Conservation (phyloP, 2,888 invertebrate genomes). For the Stictocephala bisonia region DNA sequence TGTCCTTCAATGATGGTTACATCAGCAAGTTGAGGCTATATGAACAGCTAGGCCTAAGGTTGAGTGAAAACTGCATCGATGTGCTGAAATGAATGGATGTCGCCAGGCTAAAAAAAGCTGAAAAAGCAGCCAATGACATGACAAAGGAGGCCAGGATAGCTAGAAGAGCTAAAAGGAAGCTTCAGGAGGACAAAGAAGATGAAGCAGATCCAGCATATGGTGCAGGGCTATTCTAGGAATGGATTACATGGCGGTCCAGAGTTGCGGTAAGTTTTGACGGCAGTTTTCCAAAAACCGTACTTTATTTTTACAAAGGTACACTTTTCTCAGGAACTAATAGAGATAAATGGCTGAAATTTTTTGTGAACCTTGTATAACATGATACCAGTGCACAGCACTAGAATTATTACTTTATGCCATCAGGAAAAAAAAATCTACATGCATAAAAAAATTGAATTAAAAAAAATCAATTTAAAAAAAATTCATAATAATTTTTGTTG, state of each 20-base stretch:
- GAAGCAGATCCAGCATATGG: constrained; percentile 21
- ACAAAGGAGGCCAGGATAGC: constrained; percentile 21
- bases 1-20: constrained; percentile 22
- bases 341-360: constrained; percentile 27
- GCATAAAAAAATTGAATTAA: too few relatives aligned
- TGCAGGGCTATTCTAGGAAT: constrained; percentile 11
- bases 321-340: constrained; percentile 16
- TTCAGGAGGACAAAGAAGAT: constrained; percentile 5
- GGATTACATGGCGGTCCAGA: neutral
- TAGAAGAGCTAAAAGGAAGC: constrained; percentile 16
- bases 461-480: too few relatives aligned
- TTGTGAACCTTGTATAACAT: too few relatives aligned
- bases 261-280: neutral
- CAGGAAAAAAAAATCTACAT: too few relatives aligned
- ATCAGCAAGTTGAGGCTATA: constrained; percentile 16
- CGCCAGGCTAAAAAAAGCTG: neutral
- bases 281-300: constrained; percentile 10
- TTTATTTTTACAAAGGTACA: constrained; percentile 19
- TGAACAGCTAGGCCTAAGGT: neutral
- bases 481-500: too few relatives aligned
- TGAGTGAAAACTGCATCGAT: neutral
- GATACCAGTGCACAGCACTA: too few relatives aligned
- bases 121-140: constrained; percentile 10
- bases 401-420: too few relatives aligned
- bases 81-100: constrained; percentile 8